Percentiles rank a stretch among this genome's conserved stretches.
These are phyloP conservation scores for Heteropelma amictum DNA, from an alignment of 2,888 invertebrate genomes.

Conservation along the genomic window DNA sequence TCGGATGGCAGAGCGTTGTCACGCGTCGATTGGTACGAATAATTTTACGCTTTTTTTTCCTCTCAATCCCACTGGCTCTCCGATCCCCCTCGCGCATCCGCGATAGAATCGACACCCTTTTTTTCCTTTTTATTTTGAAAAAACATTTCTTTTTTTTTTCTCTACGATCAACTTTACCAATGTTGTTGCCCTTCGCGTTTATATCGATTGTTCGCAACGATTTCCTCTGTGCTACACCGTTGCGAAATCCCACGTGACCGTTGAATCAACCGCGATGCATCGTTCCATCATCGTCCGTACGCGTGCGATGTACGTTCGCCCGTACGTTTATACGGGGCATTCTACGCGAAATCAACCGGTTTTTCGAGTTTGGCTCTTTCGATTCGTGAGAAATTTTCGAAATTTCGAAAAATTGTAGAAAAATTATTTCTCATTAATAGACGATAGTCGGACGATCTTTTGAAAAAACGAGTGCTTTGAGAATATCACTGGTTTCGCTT, in stretches of 20 bases:
- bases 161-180: not conserved
- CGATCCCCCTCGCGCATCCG: not conserved
- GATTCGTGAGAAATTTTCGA: no score
- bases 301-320: conserved; percentile 9
- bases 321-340: conserved; percentile 5
- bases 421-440: no score
- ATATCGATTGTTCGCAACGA: conserved; percentile 45
- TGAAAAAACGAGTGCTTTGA: no score
- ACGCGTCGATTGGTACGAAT: conserved; percentile 55
- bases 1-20: conserved; percentile 47
- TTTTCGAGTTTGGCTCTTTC: not conserved
- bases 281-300: conserved; percentile 12
- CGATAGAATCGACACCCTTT: no score
- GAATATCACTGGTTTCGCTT: no score
- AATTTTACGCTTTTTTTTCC: conserved; percentile 48
- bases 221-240: conserved; percentile 23
- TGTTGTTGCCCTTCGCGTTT: conserved; percentile 1
- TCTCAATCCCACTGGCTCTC: not conserved
- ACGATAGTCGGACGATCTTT: no score
- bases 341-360: not conserved
- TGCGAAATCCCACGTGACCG: conserved; percentile 48
- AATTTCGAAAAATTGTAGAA: no score
- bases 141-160: not conserved
- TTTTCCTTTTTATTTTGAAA: no score
- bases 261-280: conserved; percentile 52